These are phyloP conservation scores for Phengaris arion DNA, from an alignment of 2,888 invertebrate species.

Conservation along the genomic window DNA sequence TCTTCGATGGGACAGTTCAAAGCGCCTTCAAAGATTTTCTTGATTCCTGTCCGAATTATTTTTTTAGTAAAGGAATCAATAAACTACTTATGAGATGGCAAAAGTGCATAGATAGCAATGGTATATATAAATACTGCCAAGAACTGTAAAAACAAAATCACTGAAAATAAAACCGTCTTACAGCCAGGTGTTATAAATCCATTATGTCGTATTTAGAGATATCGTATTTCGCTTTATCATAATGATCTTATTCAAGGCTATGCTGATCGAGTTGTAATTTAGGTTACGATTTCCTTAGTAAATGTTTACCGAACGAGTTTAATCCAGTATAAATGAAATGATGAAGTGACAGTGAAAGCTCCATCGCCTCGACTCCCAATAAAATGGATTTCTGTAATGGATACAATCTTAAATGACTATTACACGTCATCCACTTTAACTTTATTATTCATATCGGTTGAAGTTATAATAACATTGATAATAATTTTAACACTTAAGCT, in stretches of 20 bases:
- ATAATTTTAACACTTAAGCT: neutral
- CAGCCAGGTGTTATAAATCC: neutral
- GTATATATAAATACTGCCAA: neutral
- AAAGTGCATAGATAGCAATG: too few relatives aligned
- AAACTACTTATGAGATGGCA: too few relatives aligned
- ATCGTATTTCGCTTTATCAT: slow-evolving; percentile 25
- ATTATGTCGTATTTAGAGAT: slow-evolving; percentile 17
- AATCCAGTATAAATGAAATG: slow-evolving; percentile 28
- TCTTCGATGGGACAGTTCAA: too few relatives aligned
- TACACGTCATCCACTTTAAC: neutral
- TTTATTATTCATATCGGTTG: neutral
- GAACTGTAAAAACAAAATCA: neutral
- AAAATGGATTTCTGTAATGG: slow-evolving; percentile 16
- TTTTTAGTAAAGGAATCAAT: too few relatives aligned
- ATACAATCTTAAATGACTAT: neutral
- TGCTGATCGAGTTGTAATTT: slow-evolving; percentile 21
- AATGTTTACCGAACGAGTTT: slow-evolving; percentile 27
- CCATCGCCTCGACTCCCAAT: slow-evolving; percentile 12
- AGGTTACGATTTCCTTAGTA: slow-evolving; percentile 27
- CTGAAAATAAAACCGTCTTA: neutral
- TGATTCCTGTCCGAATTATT: too few relatives aligned
- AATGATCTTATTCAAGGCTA: slow-evolving; percentile 25
- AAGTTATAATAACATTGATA: neutral
- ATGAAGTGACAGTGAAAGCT: slow-evolving; percentile 23
- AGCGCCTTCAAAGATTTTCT: too few relatives aligned